Evolutionary conservation across 2,797 vertebrate species (phyloP), one percentile per base, ranked within the genome.

Genomic region (Crax fasciolata): DNA sequence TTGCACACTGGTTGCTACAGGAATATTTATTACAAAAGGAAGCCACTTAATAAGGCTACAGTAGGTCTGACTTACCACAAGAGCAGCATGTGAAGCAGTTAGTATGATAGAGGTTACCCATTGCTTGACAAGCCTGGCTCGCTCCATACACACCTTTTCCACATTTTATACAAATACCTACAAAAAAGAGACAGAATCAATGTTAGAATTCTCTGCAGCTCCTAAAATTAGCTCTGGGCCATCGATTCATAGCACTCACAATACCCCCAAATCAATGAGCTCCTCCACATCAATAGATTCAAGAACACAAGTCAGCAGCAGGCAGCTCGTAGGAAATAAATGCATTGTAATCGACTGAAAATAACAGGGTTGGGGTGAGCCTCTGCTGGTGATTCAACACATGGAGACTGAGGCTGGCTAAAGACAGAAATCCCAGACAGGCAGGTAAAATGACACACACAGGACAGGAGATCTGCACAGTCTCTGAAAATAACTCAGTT

Each of bases 41-140:
- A 95, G 75, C 61, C 44, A 28, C 86, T 55, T 11, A 55, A 19
- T 17, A 27, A 44, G 44, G 61, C 41, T 68, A 72, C 0, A 2
- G 59, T 28, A 61, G 63, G 25, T 79, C 75, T 51, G 41, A 99
- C 99, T 98, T 98, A 99, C 99, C 99, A 84, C 99, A 99, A 77
- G 99, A 99, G 97, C 99, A 99, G 97, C 99, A 99, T 54, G 98
- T 99, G 98, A 99, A 99, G 97, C 99, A 99, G 97, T 99, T 99
- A 35, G 99, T 99, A 97, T 99, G 99, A 89, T 99, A 99, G 66
- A 99, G 98, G 97, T 99, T 99, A 71, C 99, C 99, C 99, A 99
- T 99, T 9, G 99, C 99, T 96, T 99, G 99, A 97, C 99, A 99
- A 20, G 99, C 99, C 86, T 99, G 99, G 96, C 99, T 99, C 27